These are phyloP conservation scores for Cotesia typhae DNA, from an alignment of 1,140 invertebrate species.

Conservation along the genomic window DNA sequence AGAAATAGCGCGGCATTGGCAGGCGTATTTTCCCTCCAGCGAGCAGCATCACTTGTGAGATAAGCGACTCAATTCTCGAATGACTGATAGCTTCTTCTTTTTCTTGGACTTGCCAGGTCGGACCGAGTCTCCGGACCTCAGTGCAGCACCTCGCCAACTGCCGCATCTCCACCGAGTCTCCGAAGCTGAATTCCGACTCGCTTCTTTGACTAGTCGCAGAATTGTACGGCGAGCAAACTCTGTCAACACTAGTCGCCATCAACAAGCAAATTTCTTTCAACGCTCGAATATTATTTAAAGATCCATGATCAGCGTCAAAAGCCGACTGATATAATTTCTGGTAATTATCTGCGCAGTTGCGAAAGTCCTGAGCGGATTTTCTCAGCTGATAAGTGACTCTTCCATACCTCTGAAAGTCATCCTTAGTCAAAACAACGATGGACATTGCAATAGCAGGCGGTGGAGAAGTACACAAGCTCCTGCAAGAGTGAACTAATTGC, in stretches of 20 bases:
- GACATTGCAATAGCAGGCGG: slow-evolving; percentile 90
- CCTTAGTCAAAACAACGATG: slow-evolving; percentile 79
- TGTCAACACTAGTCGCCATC: slow-evolving; percentile 79
- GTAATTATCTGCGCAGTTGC: slow-evolving; percentile 79
- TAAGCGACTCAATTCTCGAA: slow-evolving; percentile 70
- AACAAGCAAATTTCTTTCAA: slow-evolving; percentile 81
- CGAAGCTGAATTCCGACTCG: slow-evolving; percentile 64
- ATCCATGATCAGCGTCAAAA: slow-evolving; percentile 90
- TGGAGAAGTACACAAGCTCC: slow-evolving; percentile 87
- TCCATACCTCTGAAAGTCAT: slow-evolving; percentile 84
- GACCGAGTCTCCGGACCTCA: slow-evolving; percentile 66
- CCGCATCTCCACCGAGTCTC: slow-evolving; percentile 65
- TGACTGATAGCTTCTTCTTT: slow-evolving; percentile 59
- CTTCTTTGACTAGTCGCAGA: slow-evolving; percentile 64
- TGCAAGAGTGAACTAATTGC: slow-evolving; percentile 79
- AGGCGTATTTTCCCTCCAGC: slow-evolving; percentile 70
- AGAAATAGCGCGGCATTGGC: slow-evolving; percentile 85
- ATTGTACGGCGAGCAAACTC: slow-evolving; percentile 66
- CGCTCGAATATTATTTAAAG: slow-evolving; percentile 80
- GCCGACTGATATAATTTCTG: slow-evolving; percentile 87
- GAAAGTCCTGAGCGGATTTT: slow-evolving; percentile 80
- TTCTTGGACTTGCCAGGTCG: slow-evolving; percentile 56
- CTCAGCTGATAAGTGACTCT: slow-evolving; percentile 79
- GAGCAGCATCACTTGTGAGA: slow-evolving; percentile 74
- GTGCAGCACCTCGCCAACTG: slow-evolving; percentile 65